Base-by-base conservation (phyloP, 2,888 invertebrate species). In the Catocala fraxini region DNA sequence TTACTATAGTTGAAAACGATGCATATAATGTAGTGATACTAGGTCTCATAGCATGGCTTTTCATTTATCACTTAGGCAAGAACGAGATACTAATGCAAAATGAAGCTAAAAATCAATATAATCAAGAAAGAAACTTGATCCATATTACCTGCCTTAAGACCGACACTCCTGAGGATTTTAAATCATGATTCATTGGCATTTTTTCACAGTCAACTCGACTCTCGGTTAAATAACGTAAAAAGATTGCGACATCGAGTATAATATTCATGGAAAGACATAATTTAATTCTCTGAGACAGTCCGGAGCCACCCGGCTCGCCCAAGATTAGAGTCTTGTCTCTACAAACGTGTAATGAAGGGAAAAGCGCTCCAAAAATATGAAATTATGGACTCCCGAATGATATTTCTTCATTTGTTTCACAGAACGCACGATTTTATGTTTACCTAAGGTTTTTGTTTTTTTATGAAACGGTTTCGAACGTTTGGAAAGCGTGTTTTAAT, bases 221-320 rank as follows among this genome's bases (percentile, higher is more conserved):
- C 80, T 81, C 77, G 79, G 77, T 81, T 81, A 77, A 82, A 74
- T 87, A 88, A 89, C 82, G 83, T 79, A 85, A 87, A 90, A 89
- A 89, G 85, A 90, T 89, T 85, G 89, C 84, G 84, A 87, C 87
- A 85, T 83, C 86, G 79, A 82, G 86, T 93, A 89, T 92, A 93
- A 93, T 93, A 93, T 93, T 93, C 93, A 93, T 93, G 90, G 86
- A 90, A 93, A 91, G 82, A 74, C 88, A 92, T 93, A 91, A 93
- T 92, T 93, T 92, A 89, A 93, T 93, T 92, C 88, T 34, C 65
- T 59, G 82, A 86, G 90, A 91, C 91, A 88, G 88, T 75, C 82
- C 78, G 82, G 81, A 84, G 80, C 81, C 69, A 68, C 73, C 70
- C 76, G 73, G 79, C 81, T 73, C 83, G 78, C 79, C 72, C 70